Percentiles rank a stretch among this genome's conserved stretches.
phyloP scores from a whole-genome alignment of 1,140 invertebrate species.

The Cydia pomonella region DNA sequence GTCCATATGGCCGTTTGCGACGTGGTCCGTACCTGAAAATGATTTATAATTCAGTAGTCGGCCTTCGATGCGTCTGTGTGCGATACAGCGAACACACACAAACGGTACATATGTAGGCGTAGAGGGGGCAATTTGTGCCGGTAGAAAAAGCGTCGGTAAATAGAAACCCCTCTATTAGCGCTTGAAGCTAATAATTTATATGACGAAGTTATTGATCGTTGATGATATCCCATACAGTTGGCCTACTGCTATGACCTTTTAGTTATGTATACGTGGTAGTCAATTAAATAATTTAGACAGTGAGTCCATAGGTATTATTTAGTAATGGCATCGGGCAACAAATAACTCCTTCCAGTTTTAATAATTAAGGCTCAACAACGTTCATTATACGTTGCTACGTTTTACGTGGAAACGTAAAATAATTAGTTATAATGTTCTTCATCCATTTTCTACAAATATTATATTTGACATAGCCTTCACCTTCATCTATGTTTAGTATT shows the following conservation, averaged over 20 bases:
- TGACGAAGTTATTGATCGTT: conserved; percentile 43
- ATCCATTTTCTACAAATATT: too few species aligned
- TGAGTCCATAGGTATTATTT: background rate
- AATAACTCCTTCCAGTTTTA: background rate
- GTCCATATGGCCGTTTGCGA: conserved; percentile 82
- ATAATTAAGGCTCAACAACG: background rate
- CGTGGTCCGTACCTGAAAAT: conserved; percentile 76
- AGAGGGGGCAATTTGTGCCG: conserved; percentile 35
- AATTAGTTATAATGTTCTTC: too few species aligned
- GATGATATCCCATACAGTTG: background rate
- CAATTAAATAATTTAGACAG: conserved; percentile 2
- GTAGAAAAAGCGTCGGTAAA: conserved; percentile 38
- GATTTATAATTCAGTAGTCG: conserved; percentile 71
- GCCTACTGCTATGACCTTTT: background rate
- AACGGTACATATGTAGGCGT: conserved; percentile 47
- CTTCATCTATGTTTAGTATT: background rate
- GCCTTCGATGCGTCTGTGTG: conserved; percentile 56
- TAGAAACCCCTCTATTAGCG: conserved; percentile 38
- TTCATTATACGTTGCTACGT: background rate
- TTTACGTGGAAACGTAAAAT: too few species aligned
- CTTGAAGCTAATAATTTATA: conserved; percentile 48
- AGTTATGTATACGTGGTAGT: background rate
- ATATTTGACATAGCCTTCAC: too few species aligned
- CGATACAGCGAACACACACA: conserved; percentile 48
- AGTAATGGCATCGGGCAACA: background rate